Evolutionary conservation across 1,140 invertebrate species (phyloP).

Genomic region (Drosophila nasuta): DNA sequence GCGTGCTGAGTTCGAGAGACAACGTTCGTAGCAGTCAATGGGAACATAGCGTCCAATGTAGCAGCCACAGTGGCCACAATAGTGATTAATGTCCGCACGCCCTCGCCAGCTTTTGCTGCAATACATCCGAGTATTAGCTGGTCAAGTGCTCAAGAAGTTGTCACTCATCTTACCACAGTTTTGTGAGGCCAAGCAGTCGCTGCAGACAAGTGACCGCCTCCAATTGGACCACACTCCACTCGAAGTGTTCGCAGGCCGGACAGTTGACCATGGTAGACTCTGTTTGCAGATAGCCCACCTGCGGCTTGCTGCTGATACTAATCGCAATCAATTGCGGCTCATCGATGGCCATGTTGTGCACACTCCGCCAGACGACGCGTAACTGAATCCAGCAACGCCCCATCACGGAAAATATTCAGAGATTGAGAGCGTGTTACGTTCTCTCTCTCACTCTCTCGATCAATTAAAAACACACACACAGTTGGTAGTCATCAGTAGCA

Average conservation of each 20-base stretch:
- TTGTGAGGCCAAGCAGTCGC: slow-evolving; percentile 57
- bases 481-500: slow-evolving; percentile 1
- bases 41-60: slow-evolving; percentile 71
- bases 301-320: slow-evolving; percentile 48
- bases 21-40: slow-evolving; percentile 67
- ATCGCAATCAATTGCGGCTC: slow-evolving; percentile 69
- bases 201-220: slow-evolving; percentile 72
- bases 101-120: slow-evolving; percentile 66
- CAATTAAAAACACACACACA: neutral
- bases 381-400: slow-evolving; percentile 46
- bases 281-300: slow-evolving; percentile 58
- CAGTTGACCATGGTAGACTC: slow-evolving; percentile 70
- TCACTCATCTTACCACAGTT: slow-evolving; percentile 60
- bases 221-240: slow-evolving; percentile 59
- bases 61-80: slow-evolving; percentile 75
- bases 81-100: slow-evolving; percentile 75
- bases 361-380: slow-evolving; percentile 19
- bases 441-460: neutral
- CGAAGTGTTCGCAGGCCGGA: slow-evolving; percentile 65
- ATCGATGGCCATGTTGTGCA: slow-evolving; percentile 66
- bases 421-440: neutral
- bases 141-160: neutral
- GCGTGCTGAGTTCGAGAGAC: slow-evolving; percentile 61
- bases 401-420: slow-evolving; percentile 11
- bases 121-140: neutral